Evolutionary conservation across 30 jellyfish, hydroid and myxozoan genomes (phyloP).

Genomic region (Sanderia malayensis): DNA sequence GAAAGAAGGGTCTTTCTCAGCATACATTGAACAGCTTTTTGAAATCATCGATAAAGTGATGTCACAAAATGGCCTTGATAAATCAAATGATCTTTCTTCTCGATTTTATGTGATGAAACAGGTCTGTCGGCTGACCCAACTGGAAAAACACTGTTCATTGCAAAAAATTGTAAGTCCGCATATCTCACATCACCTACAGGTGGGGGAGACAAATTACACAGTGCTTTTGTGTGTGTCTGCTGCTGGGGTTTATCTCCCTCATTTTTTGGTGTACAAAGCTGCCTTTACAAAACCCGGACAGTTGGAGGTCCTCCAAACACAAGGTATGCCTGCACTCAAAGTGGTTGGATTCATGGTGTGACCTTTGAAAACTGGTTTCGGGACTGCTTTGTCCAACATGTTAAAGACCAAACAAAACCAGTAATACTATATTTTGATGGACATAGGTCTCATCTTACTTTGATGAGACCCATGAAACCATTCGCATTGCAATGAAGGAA

Average conservation of each 20-base stretch:
- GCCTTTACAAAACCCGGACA: constrained; percentile 30
- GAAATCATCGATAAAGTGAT: neutral
- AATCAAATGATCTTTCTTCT: neutral
- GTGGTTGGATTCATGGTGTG: constrained; percentile 50
- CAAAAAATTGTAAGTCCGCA: constrained; percentile 8
- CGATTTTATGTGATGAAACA: constrained; percentile 17
- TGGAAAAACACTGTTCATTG: constrained; percentile 16
- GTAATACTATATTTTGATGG: constrained; percentile 42
- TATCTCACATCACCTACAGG: constrained; percentile 23
- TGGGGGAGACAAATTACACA: constrained; percentile 41
- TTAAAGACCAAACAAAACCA: constrained; percentile 14
- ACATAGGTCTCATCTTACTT: constrained; percentile 53
- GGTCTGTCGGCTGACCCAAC: constrained; percentile 38
- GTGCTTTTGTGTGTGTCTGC: constrained; percentile 50
- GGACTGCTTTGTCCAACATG: constrained; percentile 9
- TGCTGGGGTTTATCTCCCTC: constrained; percentile 41
- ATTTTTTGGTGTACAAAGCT: constrained; percentile 33
- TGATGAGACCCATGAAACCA: constrained; percentile 41
- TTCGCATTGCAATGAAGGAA: constrained; percentile 35
- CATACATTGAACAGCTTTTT: constrained; percentile 24
- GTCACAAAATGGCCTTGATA: neutral
- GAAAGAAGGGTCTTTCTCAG: constrained; percentile 3
- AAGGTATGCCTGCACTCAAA: constrained; percentile 23
- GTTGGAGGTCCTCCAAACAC: constrained; percentile 18
- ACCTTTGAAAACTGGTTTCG: constrained; percentile 50